Conservation (phyloP, 2,113 vertebrate species). For the Etheostoma cragini region DNA sequence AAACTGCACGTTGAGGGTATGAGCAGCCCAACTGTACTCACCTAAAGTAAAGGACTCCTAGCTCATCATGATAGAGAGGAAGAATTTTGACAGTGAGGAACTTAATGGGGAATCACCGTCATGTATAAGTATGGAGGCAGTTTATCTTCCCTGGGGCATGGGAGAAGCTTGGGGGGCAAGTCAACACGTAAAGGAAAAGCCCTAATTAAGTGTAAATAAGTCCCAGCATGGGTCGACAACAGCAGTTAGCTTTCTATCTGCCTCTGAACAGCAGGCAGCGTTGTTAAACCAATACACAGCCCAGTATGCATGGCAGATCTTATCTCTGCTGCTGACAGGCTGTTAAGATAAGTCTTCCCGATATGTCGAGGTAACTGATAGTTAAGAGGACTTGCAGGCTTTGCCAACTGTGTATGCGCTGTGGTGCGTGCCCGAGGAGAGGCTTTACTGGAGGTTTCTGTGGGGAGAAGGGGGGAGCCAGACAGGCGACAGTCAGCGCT, state of each 20-base stretch:
- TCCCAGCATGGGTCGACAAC: slow-evolving; percentile 7
- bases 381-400: slow-evolving; percentile 14
- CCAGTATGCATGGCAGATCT: slow-evolving; percentile 16
- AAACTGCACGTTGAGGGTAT: too few species aligned
- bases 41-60: too few species aligned
- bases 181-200: slow-evolving; percentile 26
- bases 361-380: slow-evolving; percentile 5
- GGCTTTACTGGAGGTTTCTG: slow-evolving; percentile 74
- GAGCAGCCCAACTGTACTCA: too few species aligned
- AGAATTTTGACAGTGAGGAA: not conserved
- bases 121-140: not conserved
- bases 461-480: slow-evolving; percentile 75
- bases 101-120: too few species aligned
- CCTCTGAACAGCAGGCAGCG: slow-evolving; percentile 49
- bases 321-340: not conserved
- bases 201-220: slow-evolving; percentile 53
- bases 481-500: slow-evolving; percentile 78
- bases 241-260: slow-evolving; percentile 30
- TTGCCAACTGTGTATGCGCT: slow-evolving; percentile 46
- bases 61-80: not conserved
- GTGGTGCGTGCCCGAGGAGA: slow-evolving; percentile 44
- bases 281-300: slow-evolving; percentile 15
- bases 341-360: too few species aligned
- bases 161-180: slow-evolving; percentile 21
- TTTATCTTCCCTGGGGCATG: slow-evolving; percentile 1